These are phyloP conservation scores for Zosterops hypoxanthus DNA, from an alignment of 2,113 vertebrate species.

Conservation along the genomic window DNA sequence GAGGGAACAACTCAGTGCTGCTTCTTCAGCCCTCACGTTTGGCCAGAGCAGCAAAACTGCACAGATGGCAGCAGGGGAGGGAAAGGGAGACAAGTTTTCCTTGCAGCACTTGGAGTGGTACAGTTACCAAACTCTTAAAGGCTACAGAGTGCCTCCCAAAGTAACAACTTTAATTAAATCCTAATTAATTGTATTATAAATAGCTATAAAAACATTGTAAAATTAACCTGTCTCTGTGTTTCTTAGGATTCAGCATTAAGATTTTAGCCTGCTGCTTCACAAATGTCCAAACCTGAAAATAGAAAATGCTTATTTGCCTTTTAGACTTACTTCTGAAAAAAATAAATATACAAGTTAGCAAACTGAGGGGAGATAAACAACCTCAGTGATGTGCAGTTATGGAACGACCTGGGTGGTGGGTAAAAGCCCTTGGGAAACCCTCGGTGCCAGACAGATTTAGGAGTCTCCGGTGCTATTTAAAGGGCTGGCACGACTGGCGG, in stretches of 20 bases:
- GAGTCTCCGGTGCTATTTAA: slow-evolving; percentile 9
- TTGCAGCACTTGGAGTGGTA: neutral
- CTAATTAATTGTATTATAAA: neutral
- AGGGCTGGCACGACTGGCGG: neutral
- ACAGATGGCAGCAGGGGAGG: neutral
- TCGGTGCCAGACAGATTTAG: neutral
- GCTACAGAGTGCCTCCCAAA: neutral
- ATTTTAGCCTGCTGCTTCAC: neutral
- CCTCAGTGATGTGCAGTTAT: neutral
- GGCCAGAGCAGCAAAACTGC: neutral
- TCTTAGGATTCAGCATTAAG: neutral
- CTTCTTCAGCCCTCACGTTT: fast-evolving
- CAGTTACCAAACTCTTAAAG: neutral
- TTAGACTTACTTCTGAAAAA: neutral
- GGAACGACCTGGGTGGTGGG: neutral
- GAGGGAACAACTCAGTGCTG: neutral
- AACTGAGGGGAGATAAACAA: neutral
- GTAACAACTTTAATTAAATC: neutral
- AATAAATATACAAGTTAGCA: neutral
- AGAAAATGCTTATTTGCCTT: neutral
- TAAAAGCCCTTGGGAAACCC: slow-evolving; percentile 20
- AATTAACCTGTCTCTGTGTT: neutral
- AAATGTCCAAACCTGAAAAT: neutral
- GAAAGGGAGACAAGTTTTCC: neutral
- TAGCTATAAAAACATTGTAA: neutral